A percentile compares a stretch with the other conserved stretches of the same genome.
Conservation (phyloP, 2,797 vertebrate species). For the Adrianichthys oophorus region DNA sequence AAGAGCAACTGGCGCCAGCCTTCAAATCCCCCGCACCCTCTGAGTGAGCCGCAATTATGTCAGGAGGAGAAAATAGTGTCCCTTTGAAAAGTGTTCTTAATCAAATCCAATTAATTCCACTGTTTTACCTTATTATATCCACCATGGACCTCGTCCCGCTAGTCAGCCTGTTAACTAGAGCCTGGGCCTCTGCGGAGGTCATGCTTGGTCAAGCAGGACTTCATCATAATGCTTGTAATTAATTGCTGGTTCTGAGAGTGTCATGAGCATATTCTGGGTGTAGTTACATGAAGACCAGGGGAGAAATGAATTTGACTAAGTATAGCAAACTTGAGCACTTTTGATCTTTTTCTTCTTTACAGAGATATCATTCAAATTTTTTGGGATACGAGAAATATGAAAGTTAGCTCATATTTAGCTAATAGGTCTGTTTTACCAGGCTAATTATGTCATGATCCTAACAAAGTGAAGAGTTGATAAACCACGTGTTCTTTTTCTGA, state of each 20-base stretch:
- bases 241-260: slow-evolving; percentile 72
- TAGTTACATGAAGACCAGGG: slow-evolving; percentile 27
- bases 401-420: too few relatives aligned
- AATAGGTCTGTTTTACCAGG: neutral
- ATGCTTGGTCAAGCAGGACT: slow-evolving; percentile 70
- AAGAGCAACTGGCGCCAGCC: slow-evolving; percentile 76
- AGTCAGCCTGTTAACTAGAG: slow-evolving; percentile 77
- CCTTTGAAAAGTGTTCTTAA: slow-evolving; percentile 76
- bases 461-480: neutral
- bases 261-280: slow-evolving; percentile 29
- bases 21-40: slow-evolving; percentile 41
- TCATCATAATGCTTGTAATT: slow-evolving; percentile 76
- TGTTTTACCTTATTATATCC: slow-evolving; percentile 82
- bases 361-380: slow-evolving; percentile 1
- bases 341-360: slow-evolving; percentile 1
- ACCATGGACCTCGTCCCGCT: slow-evolving; percentile 68
- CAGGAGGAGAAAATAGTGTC: slow-evolving; percentile 70
- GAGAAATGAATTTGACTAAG: slow-evolving; percentile 21
- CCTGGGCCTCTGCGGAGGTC: slow-evolving; percentile 65
- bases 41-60: slow-evolving; percentile 74
- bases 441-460: neutral
- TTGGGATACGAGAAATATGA: too few relatives aligned
- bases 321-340: slow-evolving; percentile 17
- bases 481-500: neutral
- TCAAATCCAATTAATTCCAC: slow-evolving; percentile 88